Evolutionary conservation across 2,888 invertebrate species (phyloP), one percentile per base, ranked within the genome.

Genomic region (Lycia hirtaria): DNA sequence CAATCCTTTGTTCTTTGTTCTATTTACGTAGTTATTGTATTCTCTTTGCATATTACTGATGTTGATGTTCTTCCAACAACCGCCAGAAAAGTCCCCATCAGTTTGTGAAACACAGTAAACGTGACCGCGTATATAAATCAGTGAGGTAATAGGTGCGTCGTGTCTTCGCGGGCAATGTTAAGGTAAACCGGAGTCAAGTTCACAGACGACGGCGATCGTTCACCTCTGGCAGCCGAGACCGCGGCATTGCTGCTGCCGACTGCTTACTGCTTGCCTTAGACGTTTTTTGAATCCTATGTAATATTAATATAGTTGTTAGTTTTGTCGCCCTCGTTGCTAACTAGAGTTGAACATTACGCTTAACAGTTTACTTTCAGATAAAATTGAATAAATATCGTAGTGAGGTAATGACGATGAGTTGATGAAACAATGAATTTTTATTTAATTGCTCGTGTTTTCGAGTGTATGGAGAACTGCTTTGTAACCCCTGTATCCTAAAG

Each of bases 131-230:
- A 49, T 35, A 59, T 63, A 56, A 63, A 62, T 63, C 61, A 61
- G 60, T 63, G 60, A 66, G 56, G 64, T 73, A 78, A 77, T 75
- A 52, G 57, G 52, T 52, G 47, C 41, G 37, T 35, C 30, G 48
- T 48, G 48, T 58, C 57, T 64, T 55, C 62, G 62, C 62, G 60
- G 62, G 69, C 81, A 83, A 82, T 82, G 78, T 79, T 79, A 79
- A 83, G 85, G 86, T 79, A 79, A 78, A 75, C 65, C 75, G 69
- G 67, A 84, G 87, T 86, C 88, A 88, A 87, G 88, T 87, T 88
- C 87, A 86, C 41, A 45, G 56, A 35, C 47, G 56, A 28, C 64
- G 71, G 65, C 72, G 81, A 71, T 67, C 88, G 75, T 88, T 88
- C 86, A 89, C 87, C 89, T 85, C 77, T 76, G 69, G 71, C 51